Conservation (phyloP, 2,888 invertebrate genomes). For the Uropetala carovei region DNA sequence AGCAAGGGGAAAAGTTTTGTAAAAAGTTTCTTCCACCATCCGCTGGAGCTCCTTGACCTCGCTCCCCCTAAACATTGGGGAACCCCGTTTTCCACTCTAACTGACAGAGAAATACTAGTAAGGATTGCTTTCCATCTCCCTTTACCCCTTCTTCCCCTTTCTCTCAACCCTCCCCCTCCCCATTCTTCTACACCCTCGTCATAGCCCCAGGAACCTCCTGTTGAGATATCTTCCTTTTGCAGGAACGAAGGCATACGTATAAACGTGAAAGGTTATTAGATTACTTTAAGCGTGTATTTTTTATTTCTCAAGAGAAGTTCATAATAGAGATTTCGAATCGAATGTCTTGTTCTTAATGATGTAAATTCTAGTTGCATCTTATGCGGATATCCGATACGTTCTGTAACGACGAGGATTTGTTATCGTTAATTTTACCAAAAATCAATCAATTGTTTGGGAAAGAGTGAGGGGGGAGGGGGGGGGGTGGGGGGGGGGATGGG, state of each 20-base stretch:
- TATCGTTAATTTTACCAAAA: too few relatives aligned
- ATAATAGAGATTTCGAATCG: too few relatives aligned
- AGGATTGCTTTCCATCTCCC: not conserved
- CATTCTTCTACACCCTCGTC: not conserved
- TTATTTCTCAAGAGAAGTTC: too few relatives aligned
- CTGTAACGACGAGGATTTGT: too few relatives aligned
- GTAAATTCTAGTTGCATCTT: too few relatives aligned
- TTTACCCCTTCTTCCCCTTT: not conserved
- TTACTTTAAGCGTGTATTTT: too few relatives aligned
- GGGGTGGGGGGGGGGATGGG: too few relatives aligned
- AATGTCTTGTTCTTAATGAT: too few relatives aligned
- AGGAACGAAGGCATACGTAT: not conserved
- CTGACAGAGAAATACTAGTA: slow-evolving; percentile 56
- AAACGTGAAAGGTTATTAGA: too few relatives aligned
- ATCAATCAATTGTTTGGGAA: too few relatives aligned
- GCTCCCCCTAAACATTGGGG: slow-evolving; percentile 39
- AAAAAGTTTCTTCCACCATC: slow-evolving; percentile 30
- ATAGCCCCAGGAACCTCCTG: not conserved
- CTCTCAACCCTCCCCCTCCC: not conserved
- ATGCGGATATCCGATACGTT: too few relatives aligned
- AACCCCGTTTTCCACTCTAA: slow-evolving; percentile 55
- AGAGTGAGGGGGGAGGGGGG: too few relatives aligned
- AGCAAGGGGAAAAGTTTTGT: not conserved
- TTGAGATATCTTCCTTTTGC: not conserved
- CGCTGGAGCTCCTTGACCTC: slow-evolving; percentile 57